Base-by-base conservation (phyloP, 2,113 vertebrate genomes). In the Halichoeres trimaculatus region DNA sequence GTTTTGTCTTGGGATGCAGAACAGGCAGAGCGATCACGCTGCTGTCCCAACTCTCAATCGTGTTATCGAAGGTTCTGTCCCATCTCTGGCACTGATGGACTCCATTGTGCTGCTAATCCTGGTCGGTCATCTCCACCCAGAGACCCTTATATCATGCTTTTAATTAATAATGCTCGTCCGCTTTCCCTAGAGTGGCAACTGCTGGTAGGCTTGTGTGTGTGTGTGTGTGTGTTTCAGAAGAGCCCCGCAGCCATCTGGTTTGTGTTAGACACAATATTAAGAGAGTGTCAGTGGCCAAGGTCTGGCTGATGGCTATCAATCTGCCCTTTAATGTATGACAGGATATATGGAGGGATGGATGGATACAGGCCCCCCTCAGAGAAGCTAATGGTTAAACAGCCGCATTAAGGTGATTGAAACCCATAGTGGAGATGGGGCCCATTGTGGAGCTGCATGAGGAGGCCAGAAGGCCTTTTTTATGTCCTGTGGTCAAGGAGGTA, bases 321-420 rank as follows among this genome's bases (percentile, higher is more conserved):
- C 89, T 90, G 71, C 80, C 84, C 83, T 90, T 91, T 89, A 90
- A 88, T 88, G 87, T 89, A 81, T 85, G 85, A 81, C 66, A 45
- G 77, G 82, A 83, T 88, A 83, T 86, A 88, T 80, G 72, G 69
- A 79, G 81, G 83, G 71, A 80, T 67, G 67, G 75, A 83, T 64
- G 75, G 78, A 87, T 88, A 67, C 80, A 73, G 62, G 63, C 53
- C 84, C 78, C 90, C 88, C 75, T 91, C 90, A 91, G 95, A 94
- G 80, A 81, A 95, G 94, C 94, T 90, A 92, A 94, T 95, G 95
- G 95, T 94, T 95, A 94, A 96, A 95, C 90, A 91, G 82, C 83
- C 89, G 90, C 95, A 95, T 97, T 95, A 94, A 82, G 93, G 94
- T 93, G 96, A 96, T 94, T 95, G 95, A 93, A 92, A 91, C 92